Base-by-base conservation (phyloP, 37 sponge, comb jelly and placozoan species). In the Hormiphora californensis region DNA sequence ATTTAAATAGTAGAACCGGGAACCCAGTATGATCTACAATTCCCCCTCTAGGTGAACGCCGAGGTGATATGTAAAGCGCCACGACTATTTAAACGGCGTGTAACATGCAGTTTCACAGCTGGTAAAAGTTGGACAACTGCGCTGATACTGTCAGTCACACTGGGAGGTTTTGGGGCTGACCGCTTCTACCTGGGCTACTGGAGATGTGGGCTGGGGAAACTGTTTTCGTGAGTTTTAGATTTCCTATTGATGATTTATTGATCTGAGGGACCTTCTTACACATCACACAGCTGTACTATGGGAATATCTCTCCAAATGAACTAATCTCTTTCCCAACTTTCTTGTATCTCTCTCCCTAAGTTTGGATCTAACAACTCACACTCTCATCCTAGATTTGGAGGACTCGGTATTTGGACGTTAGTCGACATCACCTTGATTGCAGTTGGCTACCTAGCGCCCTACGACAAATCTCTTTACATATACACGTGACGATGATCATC, bases 111-210 rank as follows among this genome's bases (percentile, higher is more conserved):
- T 33, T 65, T 65, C 28, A 65, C 67, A 19, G 35, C 67, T 28
- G 67, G 67, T 65, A 65, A 65, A 65, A 30, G 67, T 19, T 65
- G 67, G 67, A 33, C 19, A 1, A 65, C 67, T 32, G 67, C 67
- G 15, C 37, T 65, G 3, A 65, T 65, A 17, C 37, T 65, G 37
- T 65, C 67, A 3, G 87, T 97, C 40, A 94, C 95, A 44, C 88
- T 97, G 19, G 98, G 98, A 38, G 98, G 98, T 8, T 94, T 97
- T 67, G 98, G 98, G 0, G 90, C 92, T 34, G 98, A 97, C 85
- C 85, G 98, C 12, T 94, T 97, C 68, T 97, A 97, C 81, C 90
- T 97, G 62, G 90, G 85, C 0, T 88, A 93, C 89, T 94, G 93
- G 93, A 86, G 91, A 0, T 35, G 87, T 32, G 98, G 87, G 11